A percentile compares a stretch with the other conserved stretches of the same genome.
Evolutionary conservation across 2,797 vertebrate genomes (phyloP).

Genomic region (Gila robusta): DNA sequence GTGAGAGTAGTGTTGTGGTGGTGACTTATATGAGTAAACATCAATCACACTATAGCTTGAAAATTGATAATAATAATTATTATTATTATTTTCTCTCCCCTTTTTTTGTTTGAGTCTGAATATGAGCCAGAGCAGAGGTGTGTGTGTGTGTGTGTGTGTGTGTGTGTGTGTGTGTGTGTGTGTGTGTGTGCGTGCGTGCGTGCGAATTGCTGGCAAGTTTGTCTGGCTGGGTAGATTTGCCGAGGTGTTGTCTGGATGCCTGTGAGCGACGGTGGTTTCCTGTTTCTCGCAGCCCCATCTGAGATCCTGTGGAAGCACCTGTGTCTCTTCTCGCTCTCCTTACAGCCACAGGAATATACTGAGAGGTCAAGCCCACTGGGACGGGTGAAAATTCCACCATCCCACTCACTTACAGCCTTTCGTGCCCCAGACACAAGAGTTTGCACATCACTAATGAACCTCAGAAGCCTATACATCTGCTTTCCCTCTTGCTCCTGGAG

Average conservation of each 20-base stretch:
- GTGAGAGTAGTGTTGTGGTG: background rate
- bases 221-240: conserved; percentile 68
- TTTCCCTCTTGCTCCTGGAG: conserved; percentile 19
- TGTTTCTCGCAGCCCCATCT: conserved; percentile 61
- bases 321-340: conserved; percentile 42
- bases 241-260: conserved; percentile 80
- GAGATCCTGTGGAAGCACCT: conserved; percentile 46
- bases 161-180: background rate
- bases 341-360: conserved; percentile 8
- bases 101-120: conserved; percentile 24
- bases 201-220: conserved; percentile 72
- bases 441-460: conserved; percentile 31
- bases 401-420: conserved; percentile 18
- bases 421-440: conserved; percentile 26
- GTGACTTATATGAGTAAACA: background rate
- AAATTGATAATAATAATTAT: background rate
- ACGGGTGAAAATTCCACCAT: conserved; percentile 21
- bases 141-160: background rate
- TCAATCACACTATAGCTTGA: background rate
- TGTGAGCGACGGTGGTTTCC: conserved; percentile 71
- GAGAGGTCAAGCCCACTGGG: conserved; percentile 18
- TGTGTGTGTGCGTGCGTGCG: background rate
- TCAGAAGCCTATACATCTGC: conserved; percentile 45
- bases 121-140: background rate
- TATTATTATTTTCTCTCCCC: background rate